Base-by-base conservation (phyloP, 2,888 invertebrate genomes). In the Acrocyrtus sp. region DNA sequence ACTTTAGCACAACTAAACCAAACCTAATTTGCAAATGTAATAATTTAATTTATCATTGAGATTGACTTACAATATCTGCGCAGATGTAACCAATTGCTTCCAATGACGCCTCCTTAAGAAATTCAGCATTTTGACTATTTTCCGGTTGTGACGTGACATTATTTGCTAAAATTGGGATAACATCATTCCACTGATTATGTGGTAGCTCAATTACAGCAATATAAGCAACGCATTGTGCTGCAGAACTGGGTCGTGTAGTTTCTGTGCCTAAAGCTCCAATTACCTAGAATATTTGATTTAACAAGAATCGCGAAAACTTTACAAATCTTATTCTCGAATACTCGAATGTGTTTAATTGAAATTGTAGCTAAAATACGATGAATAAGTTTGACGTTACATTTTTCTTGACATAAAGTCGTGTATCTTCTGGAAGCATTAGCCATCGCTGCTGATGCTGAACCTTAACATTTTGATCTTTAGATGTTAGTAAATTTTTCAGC, bases 51-150 rank as follows among this genome's bases (percentile, higher is more conserved):
- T n/a, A n/a, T n/a, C n/a, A n/a, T n/a, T n/a, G n/a, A n/a, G n/a
- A 29, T 57, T 10, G 24, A 83, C 85, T 83, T 82, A 88, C 88
- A 82, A 98, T 97, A 85, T 99, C 99, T 86, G 98, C 97, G 84
- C 99, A 99, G 81, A 98, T 97, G 84, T 98, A 98, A 47, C 99
- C 99, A 81, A 99, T 96, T 48, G 99, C 93, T 88, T 99, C 99
- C 58, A 99, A 86, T 0, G 98, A 96, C 1, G 98, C 93, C 87
- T 99, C 98, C 83, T 95, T 95, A 84, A 96, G 91, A 88, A 95
- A 91, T 87, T 98, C 98, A 21, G 94, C 93, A 58, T 94, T 94
- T 19, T 82, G 82, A 6, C 84, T 82, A 62, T 81, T 80, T 79
- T 88, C 89, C 54, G 89, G 88, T 83, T 91, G 91, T 12, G 68